phyloP scores from a whole-genome alignment of 2,797 vertebrate genomes.

The Sylvia borin region DNA sequence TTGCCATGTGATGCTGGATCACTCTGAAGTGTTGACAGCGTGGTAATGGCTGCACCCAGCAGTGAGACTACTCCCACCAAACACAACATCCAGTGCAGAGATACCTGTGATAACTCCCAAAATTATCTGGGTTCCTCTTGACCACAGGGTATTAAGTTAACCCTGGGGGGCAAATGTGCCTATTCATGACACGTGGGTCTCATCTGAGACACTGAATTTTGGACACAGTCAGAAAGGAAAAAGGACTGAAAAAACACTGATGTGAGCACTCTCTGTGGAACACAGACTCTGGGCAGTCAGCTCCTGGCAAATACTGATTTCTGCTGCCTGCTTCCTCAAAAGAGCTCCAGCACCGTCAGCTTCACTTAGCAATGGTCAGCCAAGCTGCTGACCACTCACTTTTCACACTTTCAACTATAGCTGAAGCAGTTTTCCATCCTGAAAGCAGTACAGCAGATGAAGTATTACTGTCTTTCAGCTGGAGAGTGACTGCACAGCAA shows the following conservation, averaged over 20 bases:
- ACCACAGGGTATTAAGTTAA: neutral
- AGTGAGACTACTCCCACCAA: neutral
- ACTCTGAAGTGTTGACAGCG: neutral
- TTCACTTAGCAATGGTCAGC: accelerated
- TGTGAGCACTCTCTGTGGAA: neutral
- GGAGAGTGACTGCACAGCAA: neutral
- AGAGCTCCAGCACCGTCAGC: neutral
- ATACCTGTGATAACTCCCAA: neutral
- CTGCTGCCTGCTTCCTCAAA: neutral
- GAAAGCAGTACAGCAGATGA: neutral
- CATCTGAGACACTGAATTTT: neutral
- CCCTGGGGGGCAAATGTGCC: accelerated
- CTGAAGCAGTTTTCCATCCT: neutral
- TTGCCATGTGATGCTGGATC: accelerated
- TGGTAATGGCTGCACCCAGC: neutral
- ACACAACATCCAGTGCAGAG: neutral
- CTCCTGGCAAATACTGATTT: neutral
- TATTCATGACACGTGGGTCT: neutral
- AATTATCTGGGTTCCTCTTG: neutral
- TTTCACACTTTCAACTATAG: neutral
- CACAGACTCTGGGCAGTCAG: neutral
- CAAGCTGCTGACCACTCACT: neutral
- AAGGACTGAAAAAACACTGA: neutral
- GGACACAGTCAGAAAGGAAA: accelerated
- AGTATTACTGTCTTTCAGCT: neutral